These are phyloP conservation scores for Cosmorhoe ocellata DNA, from an alignment of 2,888 invertebrate genomes.

Conservation along the genomic window DNA sequence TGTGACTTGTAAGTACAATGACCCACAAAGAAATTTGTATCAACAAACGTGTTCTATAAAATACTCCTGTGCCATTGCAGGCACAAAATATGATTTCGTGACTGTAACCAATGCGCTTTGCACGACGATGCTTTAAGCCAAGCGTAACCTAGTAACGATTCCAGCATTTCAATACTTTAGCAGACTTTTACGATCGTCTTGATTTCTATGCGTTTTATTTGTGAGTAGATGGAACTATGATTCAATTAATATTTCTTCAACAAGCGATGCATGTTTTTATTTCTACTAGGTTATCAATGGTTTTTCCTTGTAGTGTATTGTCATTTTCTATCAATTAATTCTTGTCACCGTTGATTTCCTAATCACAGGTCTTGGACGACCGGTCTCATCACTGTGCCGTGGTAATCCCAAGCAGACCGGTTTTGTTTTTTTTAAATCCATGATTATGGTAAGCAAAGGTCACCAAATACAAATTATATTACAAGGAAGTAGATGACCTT, in stretches of 20 bases:
- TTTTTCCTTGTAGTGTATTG: slow-evolving; percentile 23
- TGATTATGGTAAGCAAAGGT: slow-evolving; percentile 2
- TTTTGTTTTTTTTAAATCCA: slow-evolving; percentile 23
- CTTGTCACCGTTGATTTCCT: slow-evolving; percentile 27
- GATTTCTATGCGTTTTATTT: not conserved
- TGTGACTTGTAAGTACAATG: slow-evolving; percentile 48
- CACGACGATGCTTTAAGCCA: slow-evolving; percentile 47
- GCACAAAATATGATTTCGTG: slow-evolving; percentile 52
- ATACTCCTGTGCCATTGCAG: slow-evolving; percentile 21
- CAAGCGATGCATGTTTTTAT: slow-evolving; percentile 5
- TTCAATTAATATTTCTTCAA: not conserved
- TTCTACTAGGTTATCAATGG: slow-evolving; percentile 8
- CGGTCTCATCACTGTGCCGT: slow-evolving; percentile 24
- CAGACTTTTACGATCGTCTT: slow-evolving; percentile 9
- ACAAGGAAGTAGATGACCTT: not conserved
- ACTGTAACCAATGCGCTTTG: slow-evolving; percentile 48
- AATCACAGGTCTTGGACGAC: slow-evolving; percentile 30
- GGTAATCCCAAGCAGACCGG: slow-evolving; percentile 29
- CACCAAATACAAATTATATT: not conserved
- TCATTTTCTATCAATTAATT: slow-evolving; percentile 20
- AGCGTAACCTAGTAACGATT: slow-evolving; percentile 74
- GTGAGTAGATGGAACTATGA: not conserved
- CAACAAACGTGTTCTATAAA: slow-evolving; percentile 28
- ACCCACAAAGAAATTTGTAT: slow-evolving; percentile 43
- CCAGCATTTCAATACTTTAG: slow-evolving; percentile 72